Evolutionary conservation across 1,140 invertebrate species (phyloP).

Genomic region (Choristoneura fumiferana): DNA sequence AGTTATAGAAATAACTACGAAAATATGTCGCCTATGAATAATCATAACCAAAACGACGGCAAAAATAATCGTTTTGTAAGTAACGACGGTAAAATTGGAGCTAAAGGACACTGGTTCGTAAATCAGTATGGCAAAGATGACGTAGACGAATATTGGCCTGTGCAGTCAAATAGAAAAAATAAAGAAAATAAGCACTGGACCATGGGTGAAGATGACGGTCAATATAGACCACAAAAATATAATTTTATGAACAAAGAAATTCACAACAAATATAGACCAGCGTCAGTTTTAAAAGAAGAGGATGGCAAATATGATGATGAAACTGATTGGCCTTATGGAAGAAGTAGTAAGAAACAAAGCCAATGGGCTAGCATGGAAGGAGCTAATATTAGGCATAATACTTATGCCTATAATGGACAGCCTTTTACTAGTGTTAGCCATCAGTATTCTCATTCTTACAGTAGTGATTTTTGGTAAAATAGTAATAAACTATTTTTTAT

Average conservation of each 20-base stretch:
- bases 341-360: no score
- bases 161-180: not conserved
- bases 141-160: not conserved
- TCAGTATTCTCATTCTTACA: no score
- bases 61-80: not conserved
- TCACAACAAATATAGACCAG: no score
- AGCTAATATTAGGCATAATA: no score
- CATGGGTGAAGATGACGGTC: not conserved
- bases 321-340: not conserved
- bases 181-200: not conserved
- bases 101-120: conserved; percentile 33
- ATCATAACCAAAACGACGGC: not conserved
- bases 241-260: no score
- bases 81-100: not conserved
- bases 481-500: no score
- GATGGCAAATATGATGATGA: not conserved
- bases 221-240: no score
- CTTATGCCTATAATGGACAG: no score
- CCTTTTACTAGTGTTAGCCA: no score
- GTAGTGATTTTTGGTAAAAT: no score
- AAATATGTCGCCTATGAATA: not conserved
- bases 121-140: conserved; percentile 24
- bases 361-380: no score
- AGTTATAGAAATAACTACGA: not conserved
- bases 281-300: not conserved